Conservation (phyloP, 2,888 invertebrate genomes). For the Odontothrips loti region DNA sequence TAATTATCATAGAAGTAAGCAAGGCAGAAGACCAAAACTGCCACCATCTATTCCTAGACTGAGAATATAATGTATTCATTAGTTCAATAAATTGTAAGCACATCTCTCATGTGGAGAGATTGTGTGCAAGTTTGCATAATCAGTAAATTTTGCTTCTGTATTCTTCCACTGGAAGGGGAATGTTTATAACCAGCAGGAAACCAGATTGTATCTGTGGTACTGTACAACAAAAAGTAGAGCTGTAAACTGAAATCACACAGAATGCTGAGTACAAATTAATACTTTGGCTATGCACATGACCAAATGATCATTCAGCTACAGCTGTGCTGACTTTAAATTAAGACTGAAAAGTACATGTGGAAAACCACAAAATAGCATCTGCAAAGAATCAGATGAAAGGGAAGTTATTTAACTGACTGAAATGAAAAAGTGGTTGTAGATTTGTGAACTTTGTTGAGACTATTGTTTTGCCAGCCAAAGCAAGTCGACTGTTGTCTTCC, state of each 20-base stretch:
- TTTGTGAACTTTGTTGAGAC: not conserved
- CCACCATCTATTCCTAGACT: not conserved
- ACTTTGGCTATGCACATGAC: not conserved
- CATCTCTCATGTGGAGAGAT: too few relatives aligned
- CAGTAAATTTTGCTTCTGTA: too few relatives aligned
- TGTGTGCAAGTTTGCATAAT: too few relatives aligned
- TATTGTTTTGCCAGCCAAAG: too few relatives aligned
- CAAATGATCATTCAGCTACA: not conserved
- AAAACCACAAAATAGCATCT: not conserved
- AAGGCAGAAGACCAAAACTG: not conserved
- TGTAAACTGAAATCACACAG: not conserved
- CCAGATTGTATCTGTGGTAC: not conserved
- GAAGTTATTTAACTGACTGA: not conserved
- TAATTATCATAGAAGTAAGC: not conserved
- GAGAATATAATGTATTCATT: not conserved
- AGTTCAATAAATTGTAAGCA: too few relatives aligned
- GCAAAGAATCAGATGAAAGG: too few relatives aligned
- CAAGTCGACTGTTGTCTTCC: too few relatives aligned
- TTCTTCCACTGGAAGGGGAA: not conserved
- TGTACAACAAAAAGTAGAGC: not conserved
- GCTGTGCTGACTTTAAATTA: not conserved
- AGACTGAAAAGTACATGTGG: constrained; percentile 1
- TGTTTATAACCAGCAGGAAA: not conserved
- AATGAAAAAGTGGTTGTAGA: not conserved
- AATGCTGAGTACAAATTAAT: not conserved